Conservation (phyloP, 2,888 invertebrate genomes). For the Leucoma salicis region DNA sequence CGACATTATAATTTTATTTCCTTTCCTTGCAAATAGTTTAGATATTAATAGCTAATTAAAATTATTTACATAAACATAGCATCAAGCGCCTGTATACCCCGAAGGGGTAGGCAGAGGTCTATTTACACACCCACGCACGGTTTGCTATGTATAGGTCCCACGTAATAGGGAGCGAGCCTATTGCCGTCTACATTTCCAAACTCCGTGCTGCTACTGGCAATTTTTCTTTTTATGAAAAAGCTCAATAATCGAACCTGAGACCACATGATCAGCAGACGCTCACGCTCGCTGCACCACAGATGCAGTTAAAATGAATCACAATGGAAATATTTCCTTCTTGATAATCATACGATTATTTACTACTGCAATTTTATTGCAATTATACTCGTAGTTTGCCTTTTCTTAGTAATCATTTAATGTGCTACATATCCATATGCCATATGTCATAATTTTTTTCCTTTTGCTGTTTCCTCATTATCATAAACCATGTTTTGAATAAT, state of each 20-base stretch:
- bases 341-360: constrained; percentile 39
- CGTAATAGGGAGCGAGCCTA: too few relatives aligned
- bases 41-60: constrained; percentile 23
- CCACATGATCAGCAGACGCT: too few relatives aligned
- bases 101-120: too few relatives aligned
- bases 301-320: constrained; percentile 31
- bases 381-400: constrained; percentile 26
- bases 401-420: constrained; percentile 22
- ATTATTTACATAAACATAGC: constrained; percentile 22
- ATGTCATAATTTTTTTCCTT: constrained; percentile 26
- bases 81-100: too few relatives aligned
- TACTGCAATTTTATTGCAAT: constrained; percentile 43
- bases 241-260: too few relatives aligned
- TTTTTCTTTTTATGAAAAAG: too few relatives aligned
- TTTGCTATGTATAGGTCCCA: constrained; percentile 19
- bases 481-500: constrained; percentile 36
- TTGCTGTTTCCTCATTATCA: constrained; percentile 29
- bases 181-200: too few relatives aligned
- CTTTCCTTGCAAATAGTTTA: constrained; percentile 15
- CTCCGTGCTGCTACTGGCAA: too few relatives aligned
- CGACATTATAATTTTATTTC: constrained; percentile 14
- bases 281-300: too few relatives aligned
- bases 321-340: constrained; percentile 14
- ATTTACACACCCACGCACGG: too few relatives aligned
- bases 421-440: constrained; percentile 32